phyloP scores from a whole-genome alignment of 2,113 vertebrate species.

The Protobothrops flavoviridis region DNA sequence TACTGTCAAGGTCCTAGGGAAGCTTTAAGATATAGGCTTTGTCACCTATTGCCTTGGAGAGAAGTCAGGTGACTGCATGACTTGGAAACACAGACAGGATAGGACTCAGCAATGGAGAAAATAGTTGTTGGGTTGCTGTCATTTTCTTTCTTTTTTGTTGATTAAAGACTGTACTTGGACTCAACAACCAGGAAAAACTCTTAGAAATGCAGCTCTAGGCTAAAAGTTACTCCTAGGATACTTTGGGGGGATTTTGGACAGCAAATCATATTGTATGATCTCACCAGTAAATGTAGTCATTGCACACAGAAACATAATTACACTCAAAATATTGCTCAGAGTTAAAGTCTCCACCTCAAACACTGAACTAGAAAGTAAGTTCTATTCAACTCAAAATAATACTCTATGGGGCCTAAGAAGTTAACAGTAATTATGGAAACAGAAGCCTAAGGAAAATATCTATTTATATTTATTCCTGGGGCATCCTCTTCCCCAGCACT shows the following conservation, averaged over 20 bases:
- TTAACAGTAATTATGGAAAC: background rate
- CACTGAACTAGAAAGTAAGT: background rate
- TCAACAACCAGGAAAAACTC: background rate
- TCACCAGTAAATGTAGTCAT: background rate
- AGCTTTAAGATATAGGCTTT: background rate
- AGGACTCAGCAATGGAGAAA: background rate
- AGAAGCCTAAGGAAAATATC: background rate
- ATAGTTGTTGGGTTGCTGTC: background rate
- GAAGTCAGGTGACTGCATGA: background rate
- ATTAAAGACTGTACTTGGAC: background rate
- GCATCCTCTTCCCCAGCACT: background rate
- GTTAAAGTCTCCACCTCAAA: background rate
- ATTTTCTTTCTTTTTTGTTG: background rate
- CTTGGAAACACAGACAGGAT: background rate
- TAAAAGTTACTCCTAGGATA: background rate
- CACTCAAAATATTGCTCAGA: background rate
- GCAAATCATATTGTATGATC: background rate
- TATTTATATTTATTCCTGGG: background rate
- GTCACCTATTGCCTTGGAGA: background rate
- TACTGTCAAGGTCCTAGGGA: background rate
- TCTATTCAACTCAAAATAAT: background rate
- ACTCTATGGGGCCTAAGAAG: background rate
- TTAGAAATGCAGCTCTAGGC: background rate
- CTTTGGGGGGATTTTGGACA: background rate
- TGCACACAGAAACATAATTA: background rate